Conservation (phyloP, 2,888 invertebrate genomes). For the Morpho achilles region DNA sequence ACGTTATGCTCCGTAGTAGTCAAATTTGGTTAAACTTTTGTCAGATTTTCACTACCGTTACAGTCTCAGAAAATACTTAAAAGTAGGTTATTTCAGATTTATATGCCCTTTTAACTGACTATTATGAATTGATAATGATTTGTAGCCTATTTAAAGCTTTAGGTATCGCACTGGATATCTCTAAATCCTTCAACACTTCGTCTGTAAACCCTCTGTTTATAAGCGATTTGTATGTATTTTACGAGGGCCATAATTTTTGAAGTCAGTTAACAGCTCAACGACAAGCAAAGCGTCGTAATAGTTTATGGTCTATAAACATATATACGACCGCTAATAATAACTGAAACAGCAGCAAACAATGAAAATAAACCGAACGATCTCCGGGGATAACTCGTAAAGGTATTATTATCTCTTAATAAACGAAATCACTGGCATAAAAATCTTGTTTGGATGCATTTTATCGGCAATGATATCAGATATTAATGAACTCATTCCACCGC, state of each 20-base stretch:
- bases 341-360: constrained; percentile 74
- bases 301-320: constrained; percentile 76
- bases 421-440: constrained; percentile 64
- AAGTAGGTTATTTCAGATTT: no score
- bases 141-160: neutral
- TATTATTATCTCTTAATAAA: constrained; percentile 77
- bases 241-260: constrained; percentile 60
- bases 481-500: constrained; percentile 54
- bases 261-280: constrained; percentile 68
- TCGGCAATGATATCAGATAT: constrained; percentile 49
- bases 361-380: constrained; percentile 65
- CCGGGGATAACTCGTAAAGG: constrained; percentile 68
- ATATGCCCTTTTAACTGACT: no score
- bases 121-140: neutral
- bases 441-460: constrained; percentile 63
- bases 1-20: no score
- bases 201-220: constrained; percentile 44
- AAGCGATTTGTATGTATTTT: constrained; percentile 68
- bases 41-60: no score
- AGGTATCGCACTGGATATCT: neutral
- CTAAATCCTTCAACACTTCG: constrained; percentile 5
- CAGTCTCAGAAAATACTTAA: no score
- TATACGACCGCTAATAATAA: constrained; percentile 75
- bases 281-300: constrained; percentile 67
- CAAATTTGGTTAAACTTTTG: no score